Conservation (phyloP, 2,797 vertebrate species). For the Aphelocoma californica region DNA sequence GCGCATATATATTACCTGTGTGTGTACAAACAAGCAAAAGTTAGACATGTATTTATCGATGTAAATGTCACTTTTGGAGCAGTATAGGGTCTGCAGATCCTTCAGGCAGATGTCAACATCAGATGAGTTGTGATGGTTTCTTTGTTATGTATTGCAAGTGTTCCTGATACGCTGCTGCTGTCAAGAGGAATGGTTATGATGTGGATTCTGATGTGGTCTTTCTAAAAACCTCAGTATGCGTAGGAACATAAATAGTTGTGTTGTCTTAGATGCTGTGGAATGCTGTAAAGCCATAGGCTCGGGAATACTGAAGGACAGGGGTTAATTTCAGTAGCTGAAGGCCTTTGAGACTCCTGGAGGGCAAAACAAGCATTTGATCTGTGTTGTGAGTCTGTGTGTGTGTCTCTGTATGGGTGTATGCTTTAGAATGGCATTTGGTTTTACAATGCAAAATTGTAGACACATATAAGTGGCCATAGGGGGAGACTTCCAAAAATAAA, state of each 20-base stretch:
- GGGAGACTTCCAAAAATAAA: constrained; percentile 22
- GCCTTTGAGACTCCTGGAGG: background rate
- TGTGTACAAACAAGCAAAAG: constrained; percentile 32
- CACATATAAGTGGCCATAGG: background rate
- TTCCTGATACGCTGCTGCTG: background rate
- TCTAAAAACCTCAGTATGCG: constrained; percentile 1
- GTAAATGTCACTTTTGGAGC: background rate
- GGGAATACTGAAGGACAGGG: background rate
- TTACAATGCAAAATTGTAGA: background rate
- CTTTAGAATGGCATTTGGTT: background rate
- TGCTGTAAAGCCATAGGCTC: background rate
- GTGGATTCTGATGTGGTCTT: background rate
- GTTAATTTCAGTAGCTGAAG: background rate
- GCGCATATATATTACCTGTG: background rate
- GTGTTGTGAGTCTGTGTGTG: background rate
- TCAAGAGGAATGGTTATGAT: background rate
- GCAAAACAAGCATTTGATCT: background rate
- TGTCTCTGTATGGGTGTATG: background rate
- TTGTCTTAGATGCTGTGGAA: background rate
- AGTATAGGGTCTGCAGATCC: background rate
- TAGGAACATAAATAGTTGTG: background rate
- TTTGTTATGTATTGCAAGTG: background rate
- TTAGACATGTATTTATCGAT: background rate
- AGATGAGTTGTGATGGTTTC: background rate
- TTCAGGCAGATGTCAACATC: background rate